A percentile compares a stretch with the other conserved stretches of the same genome.
Conservation (phyloP, 2,113 vertebrate genomes). For the Pseudopodoces humilis region DNA sequence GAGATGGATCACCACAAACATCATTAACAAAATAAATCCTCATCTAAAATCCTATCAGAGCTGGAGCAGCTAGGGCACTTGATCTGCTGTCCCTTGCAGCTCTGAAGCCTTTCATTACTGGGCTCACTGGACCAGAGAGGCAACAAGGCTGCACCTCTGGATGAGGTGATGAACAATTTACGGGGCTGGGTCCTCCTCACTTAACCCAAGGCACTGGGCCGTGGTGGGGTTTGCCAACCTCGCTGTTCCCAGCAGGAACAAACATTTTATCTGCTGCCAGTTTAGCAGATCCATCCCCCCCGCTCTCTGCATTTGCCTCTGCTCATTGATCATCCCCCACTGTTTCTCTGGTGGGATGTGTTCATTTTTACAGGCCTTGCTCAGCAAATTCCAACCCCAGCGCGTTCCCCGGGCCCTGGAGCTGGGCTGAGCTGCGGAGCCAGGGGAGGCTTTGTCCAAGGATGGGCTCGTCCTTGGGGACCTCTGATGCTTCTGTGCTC, state of each 20-base stretch:
- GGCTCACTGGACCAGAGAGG: constrained; percentile 54
- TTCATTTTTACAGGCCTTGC: constrained; percentile 9
- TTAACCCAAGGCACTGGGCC: constrained; percentile 59
- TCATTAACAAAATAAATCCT: constrained; percentile 53
- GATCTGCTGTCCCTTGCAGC: not conserved
- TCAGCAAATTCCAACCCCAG: not conserved
- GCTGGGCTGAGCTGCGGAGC: not conserved
- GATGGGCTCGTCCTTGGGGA: not conserved
- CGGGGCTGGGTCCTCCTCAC: not conserved
- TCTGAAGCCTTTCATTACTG: constrained; percentile 56
- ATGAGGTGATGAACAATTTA: not conserved
- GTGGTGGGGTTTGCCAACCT: constrained; percentile 36
- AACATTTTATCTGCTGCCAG: constrained; percentile 35
- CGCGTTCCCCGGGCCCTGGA: not conserved
- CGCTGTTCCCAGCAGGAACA: constrained; percentile 31
- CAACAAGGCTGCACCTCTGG: constrained; percentile 4
- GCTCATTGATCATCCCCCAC: constrained; percentile 9
- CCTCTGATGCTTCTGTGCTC: not conserved
- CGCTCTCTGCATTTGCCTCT: not conserved
- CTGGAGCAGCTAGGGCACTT: not conserved
- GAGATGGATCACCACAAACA: not conserved
- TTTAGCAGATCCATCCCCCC: not conserved
- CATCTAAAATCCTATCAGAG: constrained; percentile 19
- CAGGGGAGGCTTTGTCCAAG: not conserved
- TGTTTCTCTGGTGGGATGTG: not conserved